phyloP scores from a whole-genome alignment of 2,888 invertebrate genomes.

The Lasioglossum lativentre region DNA sequence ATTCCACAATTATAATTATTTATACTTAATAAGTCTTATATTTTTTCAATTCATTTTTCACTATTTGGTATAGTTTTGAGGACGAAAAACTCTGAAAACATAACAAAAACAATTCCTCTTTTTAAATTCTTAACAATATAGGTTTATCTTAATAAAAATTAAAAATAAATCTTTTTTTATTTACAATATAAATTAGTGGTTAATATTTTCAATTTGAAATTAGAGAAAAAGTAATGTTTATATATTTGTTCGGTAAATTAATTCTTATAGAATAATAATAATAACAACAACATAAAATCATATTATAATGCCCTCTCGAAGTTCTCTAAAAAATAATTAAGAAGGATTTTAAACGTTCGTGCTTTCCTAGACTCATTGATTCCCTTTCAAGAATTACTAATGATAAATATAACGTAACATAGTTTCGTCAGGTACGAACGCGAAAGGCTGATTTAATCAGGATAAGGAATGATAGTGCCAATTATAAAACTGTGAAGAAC shows the following conservation, averaged over 20 bases:
- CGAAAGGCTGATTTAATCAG: slow-evolving; percentile 13
- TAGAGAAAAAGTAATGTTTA: neutral
- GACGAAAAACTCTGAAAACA: neutral
- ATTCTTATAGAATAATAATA: neutral
- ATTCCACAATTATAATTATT: too few relatives aligned
- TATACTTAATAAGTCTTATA: neutral
- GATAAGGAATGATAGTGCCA: slow-evolving; percentile 49
- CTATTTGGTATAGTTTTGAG: neutral
- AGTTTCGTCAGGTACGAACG: neutral
- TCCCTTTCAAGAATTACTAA: neutral
- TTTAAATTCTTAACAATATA: neutral
- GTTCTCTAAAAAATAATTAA: neutral
- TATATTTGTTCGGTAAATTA: neutral
- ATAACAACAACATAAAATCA: neutral
- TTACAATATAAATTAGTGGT: neutral
- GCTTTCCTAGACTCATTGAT: neutral
- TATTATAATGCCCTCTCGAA: neutral
- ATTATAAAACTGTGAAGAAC: slow-evolving; percentile 26
- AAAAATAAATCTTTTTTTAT: neutral
- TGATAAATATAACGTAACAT: neutral
- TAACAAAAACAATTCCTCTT: neutral
- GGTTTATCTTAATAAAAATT: neutral
- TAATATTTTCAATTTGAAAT: neutral
- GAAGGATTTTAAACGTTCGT: neutral
- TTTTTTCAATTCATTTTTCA: neutral